Percentiles rank a stretch among this genome's conserved stretches.
Evolutionary conservation across 2,888 invertebrate species (phyloP).

Genomic region (Drosophila niveifrons): DNA sequence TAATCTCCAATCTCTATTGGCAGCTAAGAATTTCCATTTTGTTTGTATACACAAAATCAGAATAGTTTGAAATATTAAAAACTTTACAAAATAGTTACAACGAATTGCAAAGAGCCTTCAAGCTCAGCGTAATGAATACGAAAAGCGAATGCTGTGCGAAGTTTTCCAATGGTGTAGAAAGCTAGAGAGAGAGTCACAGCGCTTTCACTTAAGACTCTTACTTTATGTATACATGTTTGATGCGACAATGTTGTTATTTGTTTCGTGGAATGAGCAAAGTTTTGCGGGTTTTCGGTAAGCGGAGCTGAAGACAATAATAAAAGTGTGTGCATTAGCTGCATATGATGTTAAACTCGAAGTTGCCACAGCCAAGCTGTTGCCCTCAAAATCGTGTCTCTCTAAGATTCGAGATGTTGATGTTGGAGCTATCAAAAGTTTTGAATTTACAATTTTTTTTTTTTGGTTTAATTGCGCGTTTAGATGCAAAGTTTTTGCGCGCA

Average conservation of each 20-base stretch:
- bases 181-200: background rate
- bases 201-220: background rate
- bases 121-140: background rate
- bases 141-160: background rate
- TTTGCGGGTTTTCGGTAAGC: background rate
- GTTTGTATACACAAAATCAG: background rate
- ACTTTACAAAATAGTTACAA: background rate
- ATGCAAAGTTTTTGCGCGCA: conserved; percentile 57
- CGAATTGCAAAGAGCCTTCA: background rate
- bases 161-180: background rate
- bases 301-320: background rate
- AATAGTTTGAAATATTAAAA: background rate
- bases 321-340: conserved; percentile 15
- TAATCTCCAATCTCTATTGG: too few species aligned
- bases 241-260: background rate
- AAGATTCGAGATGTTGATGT: background rate
- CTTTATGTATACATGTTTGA: background rate
- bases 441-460: conserved; percentile 39
- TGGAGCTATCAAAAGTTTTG: conserved; percentile 27
- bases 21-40: background rate
- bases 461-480: conserved; percentile 68
- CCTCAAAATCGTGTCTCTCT: background rate
- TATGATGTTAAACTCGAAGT: background rate
- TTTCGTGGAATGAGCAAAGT: conserved; percentile 7
- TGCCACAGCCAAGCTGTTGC: background rate